Conservation (phyloP, 2,797 vertebrate genomes). For the Pipistrellus pipistrellus region DNA sequence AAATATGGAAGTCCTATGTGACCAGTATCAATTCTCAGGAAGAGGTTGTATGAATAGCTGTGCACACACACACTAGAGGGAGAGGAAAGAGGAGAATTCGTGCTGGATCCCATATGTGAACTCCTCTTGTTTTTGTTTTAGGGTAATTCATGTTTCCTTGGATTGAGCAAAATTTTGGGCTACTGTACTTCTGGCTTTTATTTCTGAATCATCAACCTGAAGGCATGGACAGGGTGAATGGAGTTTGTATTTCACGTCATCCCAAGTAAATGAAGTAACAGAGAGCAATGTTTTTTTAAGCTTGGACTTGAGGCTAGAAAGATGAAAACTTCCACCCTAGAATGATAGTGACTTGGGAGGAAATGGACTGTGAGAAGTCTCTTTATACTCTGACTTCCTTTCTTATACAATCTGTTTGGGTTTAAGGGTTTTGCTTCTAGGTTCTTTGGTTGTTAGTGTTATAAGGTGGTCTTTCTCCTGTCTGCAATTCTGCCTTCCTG, state of each 20-base stretch:
- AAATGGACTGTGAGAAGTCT: not conserved
- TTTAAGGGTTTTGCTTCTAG: not conserved
- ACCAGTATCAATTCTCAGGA: not conserved
- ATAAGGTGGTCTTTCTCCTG: conserved; percentile 42
- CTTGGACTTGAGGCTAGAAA: conserved; percentile 67
- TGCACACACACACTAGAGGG: conserved; percentile 7
- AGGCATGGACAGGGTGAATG: conserved; percentile 51
- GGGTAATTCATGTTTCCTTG: conserved; percentile 86
- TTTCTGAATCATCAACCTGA: conserved; percentile 66
- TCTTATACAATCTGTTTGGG: not conserved
- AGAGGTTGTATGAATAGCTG: conserved; percentile 46
- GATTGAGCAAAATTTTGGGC: conserved; percentile 75
- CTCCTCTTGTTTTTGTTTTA: conserved; percentile 86
- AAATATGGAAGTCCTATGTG: not conserved
- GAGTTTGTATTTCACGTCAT: conserved; percentile 80
- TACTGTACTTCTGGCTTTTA: conserved; percentile 79
- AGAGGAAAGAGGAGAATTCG: conserved; percentile 67
- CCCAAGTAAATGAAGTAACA: conserved; percentile 77
- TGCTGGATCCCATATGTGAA: conserved; percentile 83
- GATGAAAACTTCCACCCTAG: not conserved
- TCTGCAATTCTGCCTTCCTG: conserved; percentile 34
- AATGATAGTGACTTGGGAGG: not conserved
- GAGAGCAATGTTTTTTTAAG: conserved; percentile 36
- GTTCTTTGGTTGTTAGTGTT: not conserved
- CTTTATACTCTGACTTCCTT: not conserved